Evolutionary conservation across 2,113 vertebrate genomes (phyloP), one percentile per base, ranked within the genome.

Genomic region (Paraplagusia blochii): DNA sequence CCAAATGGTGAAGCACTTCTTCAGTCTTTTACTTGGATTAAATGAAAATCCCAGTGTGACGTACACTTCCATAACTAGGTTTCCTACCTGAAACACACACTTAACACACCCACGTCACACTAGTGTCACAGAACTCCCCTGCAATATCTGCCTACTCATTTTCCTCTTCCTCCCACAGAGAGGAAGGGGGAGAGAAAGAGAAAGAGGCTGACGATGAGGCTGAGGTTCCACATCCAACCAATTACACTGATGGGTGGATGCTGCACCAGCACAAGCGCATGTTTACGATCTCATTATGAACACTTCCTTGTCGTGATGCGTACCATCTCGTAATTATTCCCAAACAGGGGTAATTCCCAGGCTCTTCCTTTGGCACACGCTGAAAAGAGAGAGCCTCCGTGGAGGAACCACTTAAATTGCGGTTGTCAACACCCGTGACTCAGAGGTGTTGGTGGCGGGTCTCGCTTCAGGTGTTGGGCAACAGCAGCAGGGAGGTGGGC

Each of bases 241-340:
- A 84, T 87, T 86, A 86, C 58, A 82, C 58, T 73, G 79, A 85
- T 67, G 64, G 71, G 70, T 64, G 58, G 70, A 63, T 70, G 62
- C 77, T 69, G 66, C 22, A 62, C 57, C 74, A 72, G 82, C 79
- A 77, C n/a, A 50, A 77, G 77, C 79, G 81, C 75, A 74, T 82
- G 85, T 86, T 87, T 82, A 84, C 63, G 52, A 76, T 80, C 81
- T 83, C 85, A 85, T 87, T 84, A 87, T 74, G 75, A 82, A 72
- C 40, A 56, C 69, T 76, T 65, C 55, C 68, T 54, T 53, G 69
- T 79, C 71, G 69, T 74, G 69, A 83, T 80, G 63, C 63, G 64
- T 69, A 63, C 67, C 36, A 38, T 65, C 65, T 77, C 67, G 73
- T 85, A 70, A 80, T 85, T 85, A 80, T 84, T 80, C 62, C 29